These are phyloP conservation scores for Ptychadena robeensis DNA, from an alignment of 2,797 vertebrate species.

Conservation along the genomic window DNA sequence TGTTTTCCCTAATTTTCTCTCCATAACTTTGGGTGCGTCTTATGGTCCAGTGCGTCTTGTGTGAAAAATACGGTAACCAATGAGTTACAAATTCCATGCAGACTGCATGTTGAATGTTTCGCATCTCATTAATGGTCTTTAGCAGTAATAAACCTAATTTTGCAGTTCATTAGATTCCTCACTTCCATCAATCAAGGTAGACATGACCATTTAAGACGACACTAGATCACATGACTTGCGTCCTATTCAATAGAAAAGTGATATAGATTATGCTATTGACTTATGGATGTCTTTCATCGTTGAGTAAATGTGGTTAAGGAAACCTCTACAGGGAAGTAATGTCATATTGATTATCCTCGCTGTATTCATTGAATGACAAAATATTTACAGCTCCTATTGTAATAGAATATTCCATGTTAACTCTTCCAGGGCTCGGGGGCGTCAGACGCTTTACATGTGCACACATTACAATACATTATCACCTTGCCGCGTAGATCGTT, in stretches of 20 bases:
- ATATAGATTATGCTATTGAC: background rate
- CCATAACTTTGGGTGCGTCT: no score
- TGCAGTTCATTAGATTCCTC: no score
- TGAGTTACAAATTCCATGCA: no score
- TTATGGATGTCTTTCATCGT: background rate
- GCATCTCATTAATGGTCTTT: no score
- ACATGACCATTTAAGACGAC: no score
- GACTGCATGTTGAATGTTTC: no score
- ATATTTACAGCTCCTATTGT: background rate
- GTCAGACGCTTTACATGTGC: background rate
- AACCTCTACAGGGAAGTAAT: background rate
- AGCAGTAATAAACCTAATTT: no score
- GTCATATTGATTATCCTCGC: slow-evolving; percentile 8
- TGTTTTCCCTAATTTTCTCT: no score
- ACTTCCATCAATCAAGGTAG: no score
- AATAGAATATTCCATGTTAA: background rate
- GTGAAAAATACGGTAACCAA: no score
- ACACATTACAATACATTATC: slow-evolving; percentile 43
- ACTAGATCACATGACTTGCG: no score
- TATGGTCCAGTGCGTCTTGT: no score
- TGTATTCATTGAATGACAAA: background rate
- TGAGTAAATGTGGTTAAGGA: background rate
- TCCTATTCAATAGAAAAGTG: background rate
- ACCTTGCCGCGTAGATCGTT: background rate
- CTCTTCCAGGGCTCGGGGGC: background rate